Evolutionary conservation across 2,797 vertebrate species (phyloP), one percentile per base, ranked within the genome.

Genomic region (Harpagifer antarcticus): DNA sequence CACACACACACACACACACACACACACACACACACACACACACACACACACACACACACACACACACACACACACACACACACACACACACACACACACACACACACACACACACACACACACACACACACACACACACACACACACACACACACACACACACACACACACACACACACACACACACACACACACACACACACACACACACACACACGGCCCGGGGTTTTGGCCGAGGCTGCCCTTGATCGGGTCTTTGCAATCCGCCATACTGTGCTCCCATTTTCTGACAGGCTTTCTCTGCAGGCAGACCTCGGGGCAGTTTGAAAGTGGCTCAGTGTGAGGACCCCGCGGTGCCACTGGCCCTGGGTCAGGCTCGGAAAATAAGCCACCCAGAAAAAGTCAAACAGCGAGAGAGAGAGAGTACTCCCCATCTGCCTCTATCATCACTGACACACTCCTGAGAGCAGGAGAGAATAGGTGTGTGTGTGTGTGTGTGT

Each of bases 261-360:
- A 6, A 55, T 42, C 66, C 64, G 11, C 81, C 83, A 88, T 86
- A 79, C 88, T 86, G 79, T 86, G 81, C 81, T 87, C 87, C 62
- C 73, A 55, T 88, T 89, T 77, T 62, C 70, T 76, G 65, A 83
- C 76, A 71, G 82, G 70, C 74, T 72, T 70, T 55, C 69, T 84
- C 54, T 45, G 44, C 74, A 81, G 87, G 81, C 77, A 58, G 68
- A 76, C 68, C 85, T 6, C 48, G 47, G 72, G 90, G 79, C 78
- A 40, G 11, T 81, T 61, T 82, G 78, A 78, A 81, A 15, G 47
- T 54, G 63, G 73, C 68, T 27, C 70, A 56, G 70, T 52, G 37
- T 59, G 83, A 81, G 75, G 58, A 12, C 27, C 27, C 27, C 27
- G 37, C 52, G 43, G 54, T 50, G 89, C 88, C 88, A 89, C 78